phyloP scores from a whole-genome alignment of 2,113 vertebrate species.

The Bombycilla garrulus region DNA sequence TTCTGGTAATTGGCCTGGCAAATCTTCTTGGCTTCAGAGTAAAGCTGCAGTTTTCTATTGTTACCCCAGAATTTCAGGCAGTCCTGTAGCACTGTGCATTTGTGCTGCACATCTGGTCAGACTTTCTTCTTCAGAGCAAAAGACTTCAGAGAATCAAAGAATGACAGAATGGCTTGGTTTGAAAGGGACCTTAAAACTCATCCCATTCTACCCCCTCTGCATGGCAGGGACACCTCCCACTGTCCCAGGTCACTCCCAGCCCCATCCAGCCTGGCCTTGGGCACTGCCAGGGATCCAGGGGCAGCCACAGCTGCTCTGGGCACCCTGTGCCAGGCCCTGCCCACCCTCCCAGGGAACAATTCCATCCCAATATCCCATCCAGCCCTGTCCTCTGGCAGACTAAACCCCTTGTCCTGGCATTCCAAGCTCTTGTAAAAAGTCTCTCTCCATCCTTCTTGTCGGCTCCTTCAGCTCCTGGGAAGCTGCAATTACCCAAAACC shows the following conservation, averaged over 20 bases:
- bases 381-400: fast-evolving
- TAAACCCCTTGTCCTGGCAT: fast-evolving
- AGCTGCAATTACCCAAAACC: background rate
- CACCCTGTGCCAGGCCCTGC: background rate
- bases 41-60: background rate
- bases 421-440: fast-evolving
- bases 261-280: background rate
- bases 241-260: background rate
- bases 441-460: background rate
- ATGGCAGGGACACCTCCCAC: background rate
- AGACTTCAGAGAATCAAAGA: background rate
- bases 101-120: background rate
- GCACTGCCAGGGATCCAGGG: background rate
- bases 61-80: background rate
- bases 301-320: background rate
- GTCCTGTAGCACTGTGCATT: background rate
- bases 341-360: fast-evolving
- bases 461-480: background rate
- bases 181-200: background rate
- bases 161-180: background rate
- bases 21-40: background rate
- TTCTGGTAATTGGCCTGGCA: background rate
- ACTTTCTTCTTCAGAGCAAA: background rate
- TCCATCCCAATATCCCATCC: background rate
- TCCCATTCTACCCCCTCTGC: fast-evolving